phyloP scores from a whole-genome alignment of 2,113 vertebrate genomes.

The Polyodon spathula region DNA sequence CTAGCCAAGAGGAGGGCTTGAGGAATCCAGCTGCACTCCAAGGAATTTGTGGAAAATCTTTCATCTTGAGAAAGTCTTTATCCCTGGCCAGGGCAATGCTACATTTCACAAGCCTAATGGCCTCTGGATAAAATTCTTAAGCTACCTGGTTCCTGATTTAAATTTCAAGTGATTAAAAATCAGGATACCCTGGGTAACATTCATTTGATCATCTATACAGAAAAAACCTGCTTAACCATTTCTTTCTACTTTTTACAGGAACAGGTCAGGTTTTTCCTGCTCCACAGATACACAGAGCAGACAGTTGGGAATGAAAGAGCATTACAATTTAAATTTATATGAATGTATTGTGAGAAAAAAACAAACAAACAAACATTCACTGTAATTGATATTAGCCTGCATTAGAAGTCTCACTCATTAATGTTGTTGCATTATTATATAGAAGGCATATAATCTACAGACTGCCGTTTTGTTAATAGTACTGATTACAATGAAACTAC shows the following conservation, averaged over 20 bases:
- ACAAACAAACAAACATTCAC: too few relatives aligned
- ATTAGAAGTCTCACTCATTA: too few relatives aligned
- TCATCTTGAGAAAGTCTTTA: slow-evolving; percentile 1
- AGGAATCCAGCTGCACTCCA: slow-evolving; percentile 22
- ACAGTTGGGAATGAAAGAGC: too few relatives aligned
- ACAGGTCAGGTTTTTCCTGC: too few relatives aligned
- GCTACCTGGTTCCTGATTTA: not conserved
- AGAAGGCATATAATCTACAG: too few relatives aligned
- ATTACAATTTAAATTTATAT: too few relatives aligned
- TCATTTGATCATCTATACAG: not conserved
- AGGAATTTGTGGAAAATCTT: slow-evolving; percentile 20
- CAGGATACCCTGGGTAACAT: not conserved
- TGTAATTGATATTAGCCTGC: too few relatives aligned
- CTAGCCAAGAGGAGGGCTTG: slow-evolving; percentile 18
- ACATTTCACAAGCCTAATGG: not conserved
- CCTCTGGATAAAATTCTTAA: not conserved
- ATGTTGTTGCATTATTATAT: too few relatives aligned
- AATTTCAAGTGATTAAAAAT: slow-evolving; percentile 5
- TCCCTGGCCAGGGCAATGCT: slow-evolving; percentile 5
- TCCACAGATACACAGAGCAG: too few relatives aligned
- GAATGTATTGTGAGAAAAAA: too few relatives aligned
- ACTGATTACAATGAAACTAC: too few relatives aligned
- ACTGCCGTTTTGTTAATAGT: too few relatives aligned
- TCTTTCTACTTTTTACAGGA: not conserved
- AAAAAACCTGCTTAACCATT: not conserved